phyloP scores from a whole-genome alignment of 1,140 invertebrate genomes.

The Leucophenga varia region DNA sequence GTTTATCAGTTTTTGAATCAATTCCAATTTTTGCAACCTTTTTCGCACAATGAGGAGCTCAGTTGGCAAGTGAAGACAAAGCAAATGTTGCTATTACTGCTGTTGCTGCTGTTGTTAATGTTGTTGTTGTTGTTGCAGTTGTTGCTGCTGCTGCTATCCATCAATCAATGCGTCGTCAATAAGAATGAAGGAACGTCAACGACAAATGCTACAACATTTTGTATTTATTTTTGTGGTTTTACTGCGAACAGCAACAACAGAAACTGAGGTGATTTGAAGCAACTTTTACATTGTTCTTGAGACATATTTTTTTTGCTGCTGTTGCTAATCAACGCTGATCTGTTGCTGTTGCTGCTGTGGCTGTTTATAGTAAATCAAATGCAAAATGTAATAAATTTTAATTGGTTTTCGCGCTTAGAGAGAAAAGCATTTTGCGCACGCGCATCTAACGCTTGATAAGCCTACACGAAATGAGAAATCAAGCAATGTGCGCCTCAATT shows the following conservation, averaged over 20 bases:
- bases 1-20: too few relatives aligned
- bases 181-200: conserved; percentile 30
- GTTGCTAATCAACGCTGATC: conserved; percentile 11
- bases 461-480: too few relatives aligned
- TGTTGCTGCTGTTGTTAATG: conserved; percentile 13
- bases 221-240: conserved; percentile 20
- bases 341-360: too few relatives aligned
- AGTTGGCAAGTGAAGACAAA: conserved; percentile 2
- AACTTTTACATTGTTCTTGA: conserved; percentile 16
- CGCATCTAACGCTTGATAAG: too few relatives aligned
- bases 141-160: conserved; percentile 20
- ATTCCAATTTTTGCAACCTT: conserved; percentile 20
- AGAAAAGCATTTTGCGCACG: too few relatives aligned
- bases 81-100: conserved; percentile 6
- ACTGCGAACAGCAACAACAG: neutral
- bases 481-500: too few relatives aligned
- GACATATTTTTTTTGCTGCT: conserved; percentile 4
- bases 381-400: too few relatives aligned
- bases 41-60: conserved; percentile 7
- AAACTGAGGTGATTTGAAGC: too few relatives aligned
- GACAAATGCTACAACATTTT: conserved; percentile 27
- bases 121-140: neutral
- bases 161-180: conserved; percentile 41
- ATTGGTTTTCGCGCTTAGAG: too few relatives aligned
- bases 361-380: too few relatives aligned